These are phyloP conservation scores for Corythornis cristatus DNA, from an alignment of 2,113 vertebrate species.

Conservation along the genomic window DNA sequence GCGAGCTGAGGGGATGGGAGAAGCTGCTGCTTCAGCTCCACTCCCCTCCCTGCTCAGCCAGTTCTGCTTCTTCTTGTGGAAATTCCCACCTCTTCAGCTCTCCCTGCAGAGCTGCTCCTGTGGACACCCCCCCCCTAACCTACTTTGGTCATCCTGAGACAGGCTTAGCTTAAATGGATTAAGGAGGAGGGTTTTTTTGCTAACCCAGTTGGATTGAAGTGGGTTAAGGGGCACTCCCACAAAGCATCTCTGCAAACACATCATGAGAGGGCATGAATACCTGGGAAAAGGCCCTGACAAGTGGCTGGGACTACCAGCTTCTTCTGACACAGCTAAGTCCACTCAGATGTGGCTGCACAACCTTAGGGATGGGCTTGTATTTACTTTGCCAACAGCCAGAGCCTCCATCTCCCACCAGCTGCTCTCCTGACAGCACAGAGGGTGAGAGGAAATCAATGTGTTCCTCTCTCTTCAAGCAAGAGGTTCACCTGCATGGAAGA, in stretches of 20 bases:
- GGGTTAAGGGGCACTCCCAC: conserved; percentile 9
- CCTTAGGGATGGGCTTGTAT: background rate
- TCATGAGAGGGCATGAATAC: background rate
- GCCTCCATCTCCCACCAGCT: background rate
- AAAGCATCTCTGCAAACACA: background rate
- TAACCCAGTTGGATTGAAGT: conserved; percentile 41
- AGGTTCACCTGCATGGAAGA: background rate
- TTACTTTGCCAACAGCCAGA: background rate
- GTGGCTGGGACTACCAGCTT: background rate
- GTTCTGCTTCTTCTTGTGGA: background rate
- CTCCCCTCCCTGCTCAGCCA: background rate
- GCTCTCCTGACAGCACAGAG: background rate
- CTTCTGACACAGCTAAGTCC: background rate
- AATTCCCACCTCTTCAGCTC: background rate
- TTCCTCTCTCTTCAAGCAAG: background rate
- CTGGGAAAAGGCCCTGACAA: background rate
- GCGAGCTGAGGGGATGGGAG: background rate
- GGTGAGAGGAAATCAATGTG: background rate
- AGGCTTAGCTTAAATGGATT: conserved; percentile 50
- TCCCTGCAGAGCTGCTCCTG: background rate
- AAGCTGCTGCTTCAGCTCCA: conserved; percentile 4
- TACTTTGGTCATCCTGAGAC: conserved; percentile 5
- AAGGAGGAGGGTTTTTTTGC: conserved; percentile 25
- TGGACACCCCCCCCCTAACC: conserved; percentile 18
- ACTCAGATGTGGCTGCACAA: rapidly evolving